Evolutionary conservation across 2,888 invertebrate genomes (phyloP), one percentile per base, ranked within the genome.

Genomic region (Caenorhabditis sulstoni): DNA sequence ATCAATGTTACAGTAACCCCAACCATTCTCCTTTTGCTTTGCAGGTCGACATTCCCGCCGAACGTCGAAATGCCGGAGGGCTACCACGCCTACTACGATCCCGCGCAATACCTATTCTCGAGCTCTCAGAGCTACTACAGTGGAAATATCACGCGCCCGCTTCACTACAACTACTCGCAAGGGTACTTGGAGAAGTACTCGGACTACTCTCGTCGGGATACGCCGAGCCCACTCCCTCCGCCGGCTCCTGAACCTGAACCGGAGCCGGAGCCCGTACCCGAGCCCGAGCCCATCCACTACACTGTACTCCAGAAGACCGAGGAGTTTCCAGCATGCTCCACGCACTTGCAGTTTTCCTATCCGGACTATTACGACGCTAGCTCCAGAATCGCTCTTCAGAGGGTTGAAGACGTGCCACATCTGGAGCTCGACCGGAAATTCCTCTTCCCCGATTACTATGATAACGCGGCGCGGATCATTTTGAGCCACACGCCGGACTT

Each of bases 41-140:
- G 29, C 11, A 66, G 66, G 18, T 47, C 53, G 12, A 67, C 59
- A 11, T 67, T 67, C 66, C 75, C 66, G 35, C 65, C 76, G 22
- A 55, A 39, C n/a, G 71, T 78, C 16, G 61, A 71, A 12, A 57
- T 78, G 58, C 77, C 77, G 20, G 55, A 71, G 16, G 77, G 77
- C n/a, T 78, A 78, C 52, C 77, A 78, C 53, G 45, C 39, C 49
- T 78, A 78, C 52, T 78, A 78, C 35, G 67, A 71, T 16, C 77
- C 77, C 0, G 45, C 52, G 41, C 62, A 47, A n/a, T 59, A 65
- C 47, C 49, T 70, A 58, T 65, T 58, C 12, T 39, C 57, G 52
- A 57, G 64, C 23, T 22, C 61, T 14, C 49, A 67, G 18, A 61
- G 64, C 16, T 77, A 77, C 20, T 77, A 70, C 37, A 66, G 61